phyloP scores from a whole-genome alignment of 2,888 invertebrate genomes.

The Pocota personata region DNA sequence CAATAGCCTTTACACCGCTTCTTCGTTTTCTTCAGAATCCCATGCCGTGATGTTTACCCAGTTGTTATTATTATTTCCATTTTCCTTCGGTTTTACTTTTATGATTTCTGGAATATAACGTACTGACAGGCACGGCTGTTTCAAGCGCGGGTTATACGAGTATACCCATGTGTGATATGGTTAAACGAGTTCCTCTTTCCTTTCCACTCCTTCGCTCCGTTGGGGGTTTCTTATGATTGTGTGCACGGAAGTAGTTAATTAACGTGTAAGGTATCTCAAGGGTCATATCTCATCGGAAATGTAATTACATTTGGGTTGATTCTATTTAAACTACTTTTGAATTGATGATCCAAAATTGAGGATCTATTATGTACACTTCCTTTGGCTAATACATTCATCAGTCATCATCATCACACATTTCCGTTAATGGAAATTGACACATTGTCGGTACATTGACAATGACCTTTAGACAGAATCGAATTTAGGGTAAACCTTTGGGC shows the following conservation, averaged over 20 bases:
- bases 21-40: background rate
- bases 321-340: constrained; percentile 28
- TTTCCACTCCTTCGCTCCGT: background rate
- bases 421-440: background rate
- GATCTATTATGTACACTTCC: background rate
- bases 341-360: constrained; percentile 21
- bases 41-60: constrained; percentile 21
- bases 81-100: constrained; percentile 1
- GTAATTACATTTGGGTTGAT: constrained; percentile 28
- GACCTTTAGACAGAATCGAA: background rate
- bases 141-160: background rate
- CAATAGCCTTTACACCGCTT: background rate
- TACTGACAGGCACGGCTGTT: background rate
- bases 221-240: constrained; percentile 4
- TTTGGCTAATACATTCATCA: background rate
- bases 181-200: constrained; percentile 23
- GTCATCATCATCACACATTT: background rate
- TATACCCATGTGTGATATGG: constrained; percentile 30
- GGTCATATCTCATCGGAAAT: constrained; percentile 45
- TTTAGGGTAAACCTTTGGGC: background rate
- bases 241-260: constrained; percentile 47
- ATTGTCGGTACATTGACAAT: background rate
- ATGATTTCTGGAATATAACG: constrained; percentile 6
- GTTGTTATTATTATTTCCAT: constrained; percentile 16
- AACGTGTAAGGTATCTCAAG: constrained; percentile 11